phyloP scores from a whole-genome alignment of 2,797 vertebrate genomes.

The Pelochelys cantorii region DNA sequence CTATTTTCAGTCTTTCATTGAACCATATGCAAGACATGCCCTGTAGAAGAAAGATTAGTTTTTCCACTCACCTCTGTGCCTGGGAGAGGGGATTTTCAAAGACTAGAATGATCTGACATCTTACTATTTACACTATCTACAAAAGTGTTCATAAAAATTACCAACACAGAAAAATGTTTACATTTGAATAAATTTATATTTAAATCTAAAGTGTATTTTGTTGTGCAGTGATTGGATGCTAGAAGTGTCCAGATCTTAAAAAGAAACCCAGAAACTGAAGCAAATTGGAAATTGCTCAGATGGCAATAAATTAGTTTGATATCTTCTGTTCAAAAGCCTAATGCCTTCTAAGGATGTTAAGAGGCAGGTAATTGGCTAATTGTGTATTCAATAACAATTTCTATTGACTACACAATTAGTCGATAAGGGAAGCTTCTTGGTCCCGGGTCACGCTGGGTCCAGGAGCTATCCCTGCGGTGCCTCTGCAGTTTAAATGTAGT shows the following conservation, averaged over 20 bases:
- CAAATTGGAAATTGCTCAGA: background rate
- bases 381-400: too few species aligned
- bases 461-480: too few species aligned
- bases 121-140: background rate
- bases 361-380: too few species aligned
- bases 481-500: too few species aligned
- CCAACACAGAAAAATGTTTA: background rate
- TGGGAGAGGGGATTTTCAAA: background rate
- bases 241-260: background rate
- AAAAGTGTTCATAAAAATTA: accelerated
- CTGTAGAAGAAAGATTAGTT: background rate
- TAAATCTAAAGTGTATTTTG: background rate
- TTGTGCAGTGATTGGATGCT: background rate
- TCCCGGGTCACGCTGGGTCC: too few species aligned
- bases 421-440: too few species aligned
- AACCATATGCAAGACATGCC: background rate
- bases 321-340: background rate
- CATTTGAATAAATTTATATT: background rate
- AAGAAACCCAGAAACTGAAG: background rate
- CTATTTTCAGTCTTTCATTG: background rate
- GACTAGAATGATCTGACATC: background rate
- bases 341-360: too few species aligned
- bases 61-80: background rate
- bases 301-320: background rate
- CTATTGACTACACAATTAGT: too few species aligned